Evolutionary conservation across 2,888 invertebrate genomes (phyloP), one percentile per base, ranked within the genome.

Genomic region (Osmoderma eremita): DNA sequence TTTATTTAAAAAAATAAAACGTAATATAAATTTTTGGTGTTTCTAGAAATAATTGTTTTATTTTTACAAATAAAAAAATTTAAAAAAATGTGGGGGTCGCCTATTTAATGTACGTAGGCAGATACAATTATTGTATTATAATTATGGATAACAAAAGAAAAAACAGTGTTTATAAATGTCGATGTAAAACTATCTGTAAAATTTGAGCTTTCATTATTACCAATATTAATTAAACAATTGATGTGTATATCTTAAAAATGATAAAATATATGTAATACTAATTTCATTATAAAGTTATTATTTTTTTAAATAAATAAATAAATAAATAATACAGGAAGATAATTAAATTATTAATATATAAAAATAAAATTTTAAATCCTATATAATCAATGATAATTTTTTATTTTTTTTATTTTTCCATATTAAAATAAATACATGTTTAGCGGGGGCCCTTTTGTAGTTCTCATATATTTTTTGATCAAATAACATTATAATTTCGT

Each of bases 151-250:
- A 42, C 13, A 17, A 42, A 42, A 6, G 24, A 50, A 24, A 1
- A 22, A 24, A 50, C n/a, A n/a, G 22, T 13, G 22, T 50, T 24
- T 53, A 53, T 39, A 53, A 38, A 53, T 53, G 53, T 53, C 53
- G 38, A 18, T 53, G 53, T 53, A 17, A 53, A 53, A 53, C 38
- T 53, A 53, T 53, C 53, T 53, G 38, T 53, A 53, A 53, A 53
- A 36, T 38, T 38, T 53, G 53, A 53, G 53, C 53, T 53, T 53
- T 30, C 30, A 30, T 30, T 30, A 30, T 30, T 30, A 30, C 30
- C 2, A 30, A 30, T 6, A 30, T 30, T 30, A 30, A 30, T 6
- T 45, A 15, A 17, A 45, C 15, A 15, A 45, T 45, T 2, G 18
- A 13, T 45, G 45, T 45, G 45, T 45, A 45, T 45, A 45, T 30